A percentile compares a stretch with the other conserved stretches of the same genome.
phyloP scores from a whole-genome alignment of 2,888 invertebrate genomes.

The Leucoma salicis region DNA sequence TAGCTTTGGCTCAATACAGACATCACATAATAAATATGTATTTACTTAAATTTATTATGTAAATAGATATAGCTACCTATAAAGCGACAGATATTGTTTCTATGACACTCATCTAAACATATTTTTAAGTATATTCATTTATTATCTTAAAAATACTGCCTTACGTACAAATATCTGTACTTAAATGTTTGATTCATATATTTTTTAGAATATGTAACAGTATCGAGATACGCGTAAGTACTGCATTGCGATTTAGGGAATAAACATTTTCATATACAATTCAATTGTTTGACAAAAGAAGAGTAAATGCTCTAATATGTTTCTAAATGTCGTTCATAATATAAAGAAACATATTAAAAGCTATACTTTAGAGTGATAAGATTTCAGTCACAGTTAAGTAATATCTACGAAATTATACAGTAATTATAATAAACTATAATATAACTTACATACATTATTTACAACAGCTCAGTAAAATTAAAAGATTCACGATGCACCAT shows the following conservation, averaged over 20 bases:
- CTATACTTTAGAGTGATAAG: conserved; percentile 31
- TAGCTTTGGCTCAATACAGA: conserved; percentile 61
- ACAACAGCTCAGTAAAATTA: conserved; percentile 61
- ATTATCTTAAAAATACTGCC: conserved; percentile 31
- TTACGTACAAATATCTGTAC: conserved; percentile 31
- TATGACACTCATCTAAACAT: conserved; percentile 24
- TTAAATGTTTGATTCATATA: conserved; percentile 27
- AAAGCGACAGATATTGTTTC: conserved; percentile 37
- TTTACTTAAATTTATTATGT: conserved; percentile 25
- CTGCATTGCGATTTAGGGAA: conserved; percentile 27
- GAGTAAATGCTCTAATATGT: conserved; percentile 34
- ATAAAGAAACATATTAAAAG: conserved; percentile 2
- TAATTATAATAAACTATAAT: conserved; percentile 54
- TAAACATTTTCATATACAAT: conserved; percentile 19
- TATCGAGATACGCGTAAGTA: conserved; percentile 25
- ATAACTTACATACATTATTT: conserved; percentile 75
- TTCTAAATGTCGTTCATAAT: conserved; percentile 2
- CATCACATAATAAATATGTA: conserved; percentile 40
- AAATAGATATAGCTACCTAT: conserved; percentile 32
- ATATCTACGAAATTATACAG: conserved; percentile 59
- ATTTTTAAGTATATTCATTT: conserved; percentile 18
- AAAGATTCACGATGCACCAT: conserved; percentile 65
- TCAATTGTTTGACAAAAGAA: conserved; percentile 17
- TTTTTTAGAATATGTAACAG: conserved; percentile 29
- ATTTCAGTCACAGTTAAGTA: conserved; percentile 63